A percentile compares a stretch with the other conserved stretches of the same genome.
These are phyloP conservation scores for Thymelicus sylvestris DNA, from an alignment of 2,888 invertebrate genomes.

Conservation along the genomic window DNA sequence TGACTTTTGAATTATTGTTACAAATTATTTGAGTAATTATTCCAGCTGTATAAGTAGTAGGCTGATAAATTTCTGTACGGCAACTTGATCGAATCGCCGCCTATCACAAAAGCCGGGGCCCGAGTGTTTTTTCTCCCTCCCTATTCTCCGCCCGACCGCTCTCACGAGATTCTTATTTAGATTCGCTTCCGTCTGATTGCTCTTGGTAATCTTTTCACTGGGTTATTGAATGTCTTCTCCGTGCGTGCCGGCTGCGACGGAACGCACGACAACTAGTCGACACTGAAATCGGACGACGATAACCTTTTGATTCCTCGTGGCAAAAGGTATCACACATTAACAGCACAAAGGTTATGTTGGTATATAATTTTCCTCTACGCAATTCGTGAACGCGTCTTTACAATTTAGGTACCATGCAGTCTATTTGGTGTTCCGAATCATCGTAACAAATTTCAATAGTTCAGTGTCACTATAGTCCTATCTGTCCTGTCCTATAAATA, in stretches of 20 bases:
- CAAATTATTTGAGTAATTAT: conserved; percentile 32
- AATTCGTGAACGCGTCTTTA: no score
- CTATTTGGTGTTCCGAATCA: no score
- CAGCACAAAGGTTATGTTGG: background rate
- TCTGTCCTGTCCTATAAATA: background rate
- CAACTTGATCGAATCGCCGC: conserved; percentile 75
- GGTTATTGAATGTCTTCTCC: conserved; percentile 84
- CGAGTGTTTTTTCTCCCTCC: conserved; percentile 75
- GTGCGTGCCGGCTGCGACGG: conserved; percentile 73
- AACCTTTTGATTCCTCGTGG: conserved; percentile 55
- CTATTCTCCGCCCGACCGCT: conserved; percentile 68
- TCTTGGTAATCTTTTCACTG: conserved; percentile 84
- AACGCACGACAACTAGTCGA: conserved; percentile 59
- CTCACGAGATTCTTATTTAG: conserved; percentile 85
- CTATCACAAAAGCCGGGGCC: conserved; percentile 76
- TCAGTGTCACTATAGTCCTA: background rate
- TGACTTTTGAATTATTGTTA: no score
- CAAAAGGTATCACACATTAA: background rate
- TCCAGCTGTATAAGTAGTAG: conserved; percentile 41
- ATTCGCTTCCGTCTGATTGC: conserved; percentile 85
- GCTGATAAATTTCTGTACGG: conserved; percentile 72
- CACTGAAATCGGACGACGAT: conserved; percentile 61
- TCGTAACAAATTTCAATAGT: background rate
- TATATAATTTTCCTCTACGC: no score
- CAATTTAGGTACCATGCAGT: no score